phyloP scores from a whole-genome alignment of 2,888 invertebrate genomes.

The Ephialtes manifestator region DNA sequence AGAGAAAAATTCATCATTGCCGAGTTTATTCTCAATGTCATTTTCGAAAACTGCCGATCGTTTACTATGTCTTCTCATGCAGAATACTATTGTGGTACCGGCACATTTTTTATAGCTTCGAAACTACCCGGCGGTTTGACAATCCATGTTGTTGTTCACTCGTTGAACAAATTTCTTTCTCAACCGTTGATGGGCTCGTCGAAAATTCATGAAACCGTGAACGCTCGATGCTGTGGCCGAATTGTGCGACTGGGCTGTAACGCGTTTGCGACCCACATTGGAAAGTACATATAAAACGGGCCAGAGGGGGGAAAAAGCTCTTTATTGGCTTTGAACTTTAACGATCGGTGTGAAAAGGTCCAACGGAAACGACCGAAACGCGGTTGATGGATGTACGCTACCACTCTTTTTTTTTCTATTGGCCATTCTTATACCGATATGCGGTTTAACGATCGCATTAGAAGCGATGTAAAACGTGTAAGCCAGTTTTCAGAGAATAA shows the following conservation, averaged over 20 bases:
- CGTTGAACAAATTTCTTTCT: constrained; percentile 34
- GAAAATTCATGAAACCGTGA: constrained; percentile 40
- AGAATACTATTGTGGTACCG: not conserved
- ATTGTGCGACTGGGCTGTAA: constrained; percentile 54
- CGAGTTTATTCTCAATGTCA: not conserved
- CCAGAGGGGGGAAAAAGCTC: constrained; percentile 80
- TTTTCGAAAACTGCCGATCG: not conserved
- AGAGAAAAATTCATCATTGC: not conserved
- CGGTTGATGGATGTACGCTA: constrained; percentile 34
- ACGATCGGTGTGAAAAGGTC: constrained; percentile 56
- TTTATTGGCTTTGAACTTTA: constrained; percentile 65
- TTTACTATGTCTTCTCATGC: not conserved
- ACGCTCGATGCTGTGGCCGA: constrained; percentile 6
- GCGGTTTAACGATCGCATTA: constrained; percentile 1
- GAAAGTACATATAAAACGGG: constrained; percentile 33
- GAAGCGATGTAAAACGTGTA: not conserved
- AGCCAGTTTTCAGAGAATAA: not conserved
- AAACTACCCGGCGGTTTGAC: constrained; percentile 27
- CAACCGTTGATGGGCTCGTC: constrained; percentile 23
- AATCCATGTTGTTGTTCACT: constrained; percentile 25
- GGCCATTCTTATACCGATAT: not conserved
- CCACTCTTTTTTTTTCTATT: constrained; percentile 16
- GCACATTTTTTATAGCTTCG: constrained; percentile 27
- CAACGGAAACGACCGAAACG: constrained; percentile 10
- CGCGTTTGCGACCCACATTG: constrained; percentile 23